A percentile compares a stretch with the other conserved stretches of the same genome.
Evolutionary conservation across 2,113 vertebrate species (phyloP).

Genomic region (Poecile atricapillus): DNA sequence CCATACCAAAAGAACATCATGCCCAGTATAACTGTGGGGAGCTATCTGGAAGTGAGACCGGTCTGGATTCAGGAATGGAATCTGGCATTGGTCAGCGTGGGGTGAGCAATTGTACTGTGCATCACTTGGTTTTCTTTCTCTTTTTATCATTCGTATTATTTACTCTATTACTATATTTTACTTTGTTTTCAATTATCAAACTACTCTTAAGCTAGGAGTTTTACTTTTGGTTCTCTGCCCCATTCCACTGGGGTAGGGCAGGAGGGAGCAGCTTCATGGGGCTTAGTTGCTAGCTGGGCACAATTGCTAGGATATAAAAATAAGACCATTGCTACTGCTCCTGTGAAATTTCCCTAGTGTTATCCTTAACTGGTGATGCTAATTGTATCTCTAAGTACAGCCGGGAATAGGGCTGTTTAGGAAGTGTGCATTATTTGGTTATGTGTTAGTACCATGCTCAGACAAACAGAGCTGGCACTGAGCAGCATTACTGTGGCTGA

Average conservation of each 20-base stretch:
- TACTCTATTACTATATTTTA: not conserved
- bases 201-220: not conserved
- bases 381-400: no score
- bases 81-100: not conserved
- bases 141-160: not conserved
- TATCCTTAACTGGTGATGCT: not conserved
- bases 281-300: not conserved
- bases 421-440: rapidly evolving
- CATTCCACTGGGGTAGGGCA: rapidly evolving
- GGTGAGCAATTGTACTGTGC: not conserved
- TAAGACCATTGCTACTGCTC: no score
- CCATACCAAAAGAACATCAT: not conserved
- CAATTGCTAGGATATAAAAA: not conserved
- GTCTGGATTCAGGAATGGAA: not conserved
- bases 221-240: not conserved
- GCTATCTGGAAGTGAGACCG: not conserved
- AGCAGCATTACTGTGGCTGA: not conserved
- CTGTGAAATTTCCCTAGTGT: not conserved
- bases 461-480: not conserved
- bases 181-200: not conserved
- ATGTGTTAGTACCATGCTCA: rapidly evolving
- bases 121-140: not conserved
- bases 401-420: rapidly evolving
- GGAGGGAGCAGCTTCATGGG: not conserved
- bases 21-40: not conserved